A percentile compares a stretch with the other conserved stretches of the same genome.
phyloP scores from a whole-genome alignment of 2,888 invertebrate species.

The Perizoma flavofasciatum region DNA sequence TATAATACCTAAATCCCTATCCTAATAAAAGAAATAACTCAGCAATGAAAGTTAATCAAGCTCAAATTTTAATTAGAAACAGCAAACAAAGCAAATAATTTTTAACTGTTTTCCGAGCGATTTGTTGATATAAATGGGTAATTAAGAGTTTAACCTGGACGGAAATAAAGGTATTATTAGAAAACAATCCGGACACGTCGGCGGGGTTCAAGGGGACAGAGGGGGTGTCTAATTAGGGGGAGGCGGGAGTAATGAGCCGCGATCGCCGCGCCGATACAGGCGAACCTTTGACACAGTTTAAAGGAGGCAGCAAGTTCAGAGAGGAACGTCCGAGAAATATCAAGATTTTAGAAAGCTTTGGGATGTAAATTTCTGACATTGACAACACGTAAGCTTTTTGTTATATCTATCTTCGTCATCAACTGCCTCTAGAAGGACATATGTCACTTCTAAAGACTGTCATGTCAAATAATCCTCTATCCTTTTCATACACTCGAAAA shows the following conservation, averaged over 20 bases:
- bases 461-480: no score
- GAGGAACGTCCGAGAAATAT: no score
- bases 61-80: slow-evolving; percentile 28
- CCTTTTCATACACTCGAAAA: no score
- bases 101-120: slow-evolving; percentile 45
- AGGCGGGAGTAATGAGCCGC: slow-evolving; percentile 81
- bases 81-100: slow-evolving; percentile 33
- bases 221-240: slow-evolving; percentile 77
- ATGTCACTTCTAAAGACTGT: no score
- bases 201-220: slow-evolving; percentile 43
- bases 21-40: slow-evolving; percentile 5
- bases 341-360: no score
- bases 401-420: no score
- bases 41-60: slow-evolving; percentile 26
- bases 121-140: slow-evolving; percentile 62
- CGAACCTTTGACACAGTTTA: slow-evolving; percentile 12
- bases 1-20: neutral
- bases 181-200: slow-evolving; percentile 72
- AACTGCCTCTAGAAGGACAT: no score
- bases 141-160: slow-evolving; percentile 68
- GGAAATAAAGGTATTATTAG: slow-evolving; percentile 81
- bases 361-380: no score
- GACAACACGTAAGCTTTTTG: no score
- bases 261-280: slow-evolving; percentile 78
- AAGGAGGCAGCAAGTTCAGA: slow-evolving; percentile 11